A percentile compares a stretch with the other conserved stretches of the same genome.
phyloP scores from a whole-genome alignment of 1,140 invertebrate genomes.

The Berghia stephanieae region DNA sequence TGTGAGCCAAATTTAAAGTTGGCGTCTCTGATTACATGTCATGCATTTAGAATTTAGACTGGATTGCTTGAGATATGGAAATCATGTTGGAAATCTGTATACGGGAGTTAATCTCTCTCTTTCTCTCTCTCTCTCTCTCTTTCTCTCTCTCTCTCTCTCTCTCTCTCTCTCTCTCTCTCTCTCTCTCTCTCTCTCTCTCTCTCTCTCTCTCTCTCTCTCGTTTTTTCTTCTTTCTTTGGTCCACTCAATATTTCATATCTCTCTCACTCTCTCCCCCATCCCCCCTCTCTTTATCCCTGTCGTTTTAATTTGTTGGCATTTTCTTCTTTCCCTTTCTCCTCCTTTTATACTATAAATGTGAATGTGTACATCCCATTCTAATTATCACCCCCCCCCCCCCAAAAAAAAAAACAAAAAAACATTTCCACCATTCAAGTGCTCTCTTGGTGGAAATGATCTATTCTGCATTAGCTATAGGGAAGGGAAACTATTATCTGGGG shows the following conservation, averaged over 20 bases:
- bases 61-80: too few species aligned
- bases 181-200: background rate
- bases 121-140: slow-evolving; percentile 13
- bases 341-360: background rate
- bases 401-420: background rate
- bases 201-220: slow-evolving; percentile 11
- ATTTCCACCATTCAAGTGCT: too few species aligned
- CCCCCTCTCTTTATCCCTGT: background rate
- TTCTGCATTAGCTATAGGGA: too few species aligned
- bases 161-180: slow-evolving; percentile 20
- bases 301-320: background rate
- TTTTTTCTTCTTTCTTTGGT: background rate
- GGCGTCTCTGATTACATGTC: too few species aligned
- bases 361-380: background rate
- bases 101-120: too few species aligned
- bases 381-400: background rate
- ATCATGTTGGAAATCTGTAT: too few species aligned
- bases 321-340: background rate
- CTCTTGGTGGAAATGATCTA: too few species aligned
- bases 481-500: too few species aligned
- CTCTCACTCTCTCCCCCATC: background rate
- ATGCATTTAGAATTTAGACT: too few species aligned
- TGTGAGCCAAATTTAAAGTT: too few species aligned
- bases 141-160: slow-evolving; percentile 20
- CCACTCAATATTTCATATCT: background rate